Percentiles rank a stretch among this genome's conserved stretches.
Conservation (phyloP, 2,113 vertebrate species). For the Labrus mixtus region DNA sequence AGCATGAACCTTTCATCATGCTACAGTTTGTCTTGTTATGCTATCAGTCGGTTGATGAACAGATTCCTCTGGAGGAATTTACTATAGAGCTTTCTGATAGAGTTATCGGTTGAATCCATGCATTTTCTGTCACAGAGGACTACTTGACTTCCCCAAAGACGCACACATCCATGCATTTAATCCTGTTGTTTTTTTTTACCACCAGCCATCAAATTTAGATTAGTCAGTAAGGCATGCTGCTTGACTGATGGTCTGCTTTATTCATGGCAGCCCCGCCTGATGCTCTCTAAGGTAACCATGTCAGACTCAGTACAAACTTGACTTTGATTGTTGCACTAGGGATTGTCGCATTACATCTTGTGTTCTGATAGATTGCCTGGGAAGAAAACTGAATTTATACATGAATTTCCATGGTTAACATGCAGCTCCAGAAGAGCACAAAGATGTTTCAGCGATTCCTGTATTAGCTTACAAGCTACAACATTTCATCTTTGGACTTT, state of each 20-base stretch:
- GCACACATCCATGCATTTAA: neutral
- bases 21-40: neutral
- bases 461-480: neutral
- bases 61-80: neutral
- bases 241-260: conserved; percentile 30
- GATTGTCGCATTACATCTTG: conserved; percentile 18
- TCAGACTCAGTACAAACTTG: conserved; percentile 26
- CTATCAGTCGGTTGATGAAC: neutral
- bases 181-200: conserved; percentile 7
- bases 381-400: conserved; percentile 19
- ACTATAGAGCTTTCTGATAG: neutral
- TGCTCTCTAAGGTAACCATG: conserved; percentile 8
- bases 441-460: conserved; percentile 5
- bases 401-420: conserved; percentile 33
- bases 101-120: conserved; percentile 5
- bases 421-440: neutral
- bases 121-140: conserved; percentile 6
- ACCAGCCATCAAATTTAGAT: conserved; percentile 22
- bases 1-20: neutral
- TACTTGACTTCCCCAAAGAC: neutral
- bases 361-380: conserved; percentile 16
- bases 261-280: conserved; percentile 18
- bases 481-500: neutral
- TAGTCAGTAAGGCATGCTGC: conserved; percentile 10
- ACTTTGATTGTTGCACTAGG: conserved; percentile 34